Base-by-base conservation (phyloP, 2,113 vertebrate species). In the Mustela lutreola region DNA sequence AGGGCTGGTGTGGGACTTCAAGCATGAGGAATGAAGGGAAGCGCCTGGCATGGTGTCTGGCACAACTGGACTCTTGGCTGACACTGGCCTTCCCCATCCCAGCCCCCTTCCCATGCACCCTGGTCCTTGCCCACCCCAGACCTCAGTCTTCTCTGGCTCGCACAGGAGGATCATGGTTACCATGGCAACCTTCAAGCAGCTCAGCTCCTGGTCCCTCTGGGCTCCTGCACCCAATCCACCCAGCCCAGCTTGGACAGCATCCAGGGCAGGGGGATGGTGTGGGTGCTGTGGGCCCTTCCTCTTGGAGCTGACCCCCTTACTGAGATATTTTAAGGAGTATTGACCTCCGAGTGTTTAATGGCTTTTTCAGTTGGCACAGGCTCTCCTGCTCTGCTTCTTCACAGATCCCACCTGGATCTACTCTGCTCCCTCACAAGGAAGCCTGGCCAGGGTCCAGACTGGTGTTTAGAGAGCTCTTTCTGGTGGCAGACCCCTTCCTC, bases 131-230 rank as follows among this genome's bases (percentile, higher is more conserved):
- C 94, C 86, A 70, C 58, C 70, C 42, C 42, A 75, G 86, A 84
- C 89, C 48, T 88, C 87, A 91, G 88, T 65, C 33, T 48, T 89
- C 24, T 42, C 67, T 56, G 84, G 63, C 85, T 92, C 0, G 0
- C 76, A 78, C 92, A 60, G 50, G 88, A 96, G 84, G 92, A 97
- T 70, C 62, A 39, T 0, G 2, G 96, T 98, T 89, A 75, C 97
- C 95, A 97, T 89, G 95, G 96, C 93, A 97, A 98, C 97, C 11
- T 18, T 0, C 4, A 14, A 82, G 67, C 75, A 65, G 85, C 28
- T 0, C n/a, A 12, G 53, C 33, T 95, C 71, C 28, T 5, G 45
- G 79, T 36, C 19, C 60, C 85, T 93, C 31, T n/a, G 31, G 3
- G 22, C 42, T 60, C 56, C 50, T 79, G 45, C 14, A 14, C 80